Conservation (phyloP, 92 coral and sea anemone genomes). For the Heteractis magnifica region DNA sequence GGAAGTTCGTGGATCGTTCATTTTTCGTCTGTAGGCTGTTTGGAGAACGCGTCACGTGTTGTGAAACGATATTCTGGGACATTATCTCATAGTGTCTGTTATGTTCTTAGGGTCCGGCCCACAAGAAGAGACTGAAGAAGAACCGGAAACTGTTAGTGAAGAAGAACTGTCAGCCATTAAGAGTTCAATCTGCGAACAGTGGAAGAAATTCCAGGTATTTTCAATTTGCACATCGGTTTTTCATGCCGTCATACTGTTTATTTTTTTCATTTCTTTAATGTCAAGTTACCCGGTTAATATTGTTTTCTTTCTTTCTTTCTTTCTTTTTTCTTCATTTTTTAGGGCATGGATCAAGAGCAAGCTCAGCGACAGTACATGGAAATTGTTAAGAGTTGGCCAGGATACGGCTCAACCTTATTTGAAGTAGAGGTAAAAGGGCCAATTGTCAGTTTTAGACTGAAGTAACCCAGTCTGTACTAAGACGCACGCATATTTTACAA, state of each 20-base stretch:
- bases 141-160: conserved; percentile 72
- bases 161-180: conserved; percentile 88
- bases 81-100: conserved; percentile 4
- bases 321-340: background rate
- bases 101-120: conserved; percentile 49
- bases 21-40: too few species aligned
- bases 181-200: conserved; percentile 95
- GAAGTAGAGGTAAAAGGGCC: conserved; percentile 80
- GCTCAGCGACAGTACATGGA: conserved; percentile 79
- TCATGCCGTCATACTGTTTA: too few species aligned
- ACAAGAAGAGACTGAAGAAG: conserved; percentile 74
- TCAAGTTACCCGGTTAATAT: background rate
- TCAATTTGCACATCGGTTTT: background rate
- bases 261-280: background rate
- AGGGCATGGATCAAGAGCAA: conserved; percentile 86
- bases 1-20: too few species aligned
- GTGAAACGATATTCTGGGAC: too few species aligned
- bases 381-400: conserved; percentile 37
- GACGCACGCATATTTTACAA: too few species aligned
- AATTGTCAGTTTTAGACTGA: background rate
- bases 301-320: background rate
- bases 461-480: background rate
- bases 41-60: too few species aligned
- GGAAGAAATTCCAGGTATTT: conserved; percentile 81
- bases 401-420: conserved; percentile 91